These are phyloP conservation scores for Pomacea canaliculata DNA, from an alignment of 2,888 invertebrate species.

Conservation along the genomic window DNA sequence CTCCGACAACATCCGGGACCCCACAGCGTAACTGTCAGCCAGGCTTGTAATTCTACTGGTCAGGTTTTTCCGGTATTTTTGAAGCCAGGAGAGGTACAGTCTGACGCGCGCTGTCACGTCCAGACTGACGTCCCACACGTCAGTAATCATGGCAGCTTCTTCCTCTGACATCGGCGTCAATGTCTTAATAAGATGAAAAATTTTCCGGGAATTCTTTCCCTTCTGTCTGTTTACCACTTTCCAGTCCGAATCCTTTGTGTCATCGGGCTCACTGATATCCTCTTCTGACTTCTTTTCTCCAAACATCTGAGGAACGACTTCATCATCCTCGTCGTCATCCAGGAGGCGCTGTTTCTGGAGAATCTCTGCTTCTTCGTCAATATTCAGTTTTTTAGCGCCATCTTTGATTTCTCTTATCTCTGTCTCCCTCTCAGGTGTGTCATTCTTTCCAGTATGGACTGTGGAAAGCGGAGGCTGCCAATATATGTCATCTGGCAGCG, in stretches of 20 bases:
- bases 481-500: background rate
- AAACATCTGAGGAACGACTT: background rate
- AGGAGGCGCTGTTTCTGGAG: background rate
- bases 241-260: too few relatives aligned
- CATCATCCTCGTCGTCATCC: background rate
- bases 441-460: background rate
- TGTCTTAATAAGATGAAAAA: background rate
- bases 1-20: slow-evolving; percentile 39
- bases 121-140: background rate
- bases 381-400: background rate
- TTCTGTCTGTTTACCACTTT: too few relatives aligned
- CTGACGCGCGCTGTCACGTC: background rate
- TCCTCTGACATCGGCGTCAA: background rate
- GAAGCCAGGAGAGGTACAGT: background rate
- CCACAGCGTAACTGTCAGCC: slow-evolving; percentile 38
- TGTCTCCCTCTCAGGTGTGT: background rate
- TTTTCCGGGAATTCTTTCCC: background rate
- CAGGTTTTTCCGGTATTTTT: slow-evolving; percentile 38
- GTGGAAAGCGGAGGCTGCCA: background rate
- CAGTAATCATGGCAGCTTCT: background rate
- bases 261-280: too few relatives aligned
- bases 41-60: too few relatives aligned
- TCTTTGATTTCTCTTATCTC: background rate
- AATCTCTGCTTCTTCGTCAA: background rate
- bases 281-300: too few relatives aligned